Conservation (phyloP, 2,797 vertebrate genomes). For the Myiotriccus ornatus region DNA sequence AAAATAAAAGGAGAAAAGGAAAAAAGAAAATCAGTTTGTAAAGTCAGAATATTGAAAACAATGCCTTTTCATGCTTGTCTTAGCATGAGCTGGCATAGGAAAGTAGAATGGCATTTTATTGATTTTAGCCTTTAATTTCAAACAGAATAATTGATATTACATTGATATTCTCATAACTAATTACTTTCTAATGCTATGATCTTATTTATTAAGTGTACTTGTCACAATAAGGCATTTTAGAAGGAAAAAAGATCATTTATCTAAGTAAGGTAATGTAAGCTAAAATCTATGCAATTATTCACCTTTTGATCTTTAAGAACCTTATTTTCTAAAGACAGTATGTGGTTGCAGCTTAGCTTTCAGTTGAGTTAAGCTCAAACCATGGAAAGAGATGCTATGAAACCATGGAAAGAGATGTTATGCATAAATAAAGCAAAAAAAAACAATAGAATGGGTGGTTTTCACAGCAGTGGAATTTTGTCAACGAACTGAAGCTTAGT, state of each 20-base stretch:
- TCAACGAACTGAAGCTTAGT: conserved; percentile 26
- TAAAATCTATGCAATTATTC: not conserved
- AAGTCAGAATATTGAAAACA: not conserved
- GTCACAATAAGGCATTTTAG: not conserved
- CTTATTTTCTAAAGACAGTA: not conserved
- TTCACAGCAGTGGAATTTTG: conserved; percentile 24
- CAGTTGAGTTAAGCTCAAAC: not conserved
- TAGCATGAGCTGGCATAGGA: not conserved
- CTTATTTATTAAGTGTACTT: not conserved
- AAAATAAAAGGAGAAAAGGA: not conserved
- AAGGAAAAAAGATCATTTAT: not conserved
- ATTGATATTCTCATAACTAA: conserved; percentile 5
- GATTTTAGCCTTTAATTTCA: not conserved
- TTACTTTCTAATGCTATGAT: not conserved
- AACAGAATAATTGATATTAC: not conserved
- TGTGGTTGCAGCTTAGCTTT: not conserved
- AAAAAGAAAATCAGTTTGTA: not conserved
- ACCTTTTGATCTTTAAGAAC: not conserved
- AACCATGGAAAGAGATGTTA: not conserved
- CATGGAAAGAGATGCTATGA: not conserved
- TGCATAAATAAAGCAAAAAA: not conserved
- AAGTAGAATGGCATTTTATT: conserved; percentile 20
- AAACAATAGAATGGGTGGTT: not conserved
- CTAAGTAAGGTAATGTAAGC: not conserved
- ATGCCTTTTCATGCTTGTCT: not conserved